Evolutionary conservation across 92 coral and sea anemone species (phyloP), one percentile per base, ranked within the genome.

Genomic region (Bergia sp.): DNA sequence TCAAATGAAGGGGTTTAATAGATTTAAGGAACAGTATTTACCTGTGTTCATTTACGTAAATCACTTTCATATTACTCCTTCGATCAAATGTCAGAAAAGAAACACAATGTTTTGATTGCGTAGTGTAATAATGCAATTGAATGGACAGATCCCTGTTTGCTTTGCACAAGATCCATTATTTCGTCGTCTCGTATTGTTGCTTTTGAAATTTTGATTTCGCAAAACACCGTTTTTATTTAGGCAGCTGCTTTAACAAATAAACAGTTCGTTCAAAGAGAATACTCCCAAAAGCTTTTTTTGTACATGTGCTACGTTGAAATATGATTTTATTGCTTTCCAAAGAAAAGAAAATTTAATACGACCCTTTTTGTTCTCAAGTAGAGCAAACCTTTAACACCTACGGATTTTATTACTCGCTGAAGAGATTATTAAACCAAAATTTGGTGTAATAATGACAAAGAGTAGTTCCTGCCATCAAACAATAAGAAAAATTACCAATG

Each of bases 71-170:
- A 71, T 49, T 84, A 69, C 87, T 3, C 65, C 21, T 53, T 44
- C 69, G 65, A 13, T 73, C 66, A 84, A 47, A 84, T 84, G 79
- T 84, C 87, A 84, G 61, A 50, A 71, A 71, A 69, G 78, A 71
- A 81, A 82, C 57, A 45, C 66, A 45, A 43, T 84, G 66, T 47
- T 84, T 41, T 84, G 11, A 67, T 84, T 84, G 65, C n/a, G 41
- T 47, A 44, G 37, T 84, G 75, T 72, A 67, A 69, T 43, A 69
- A 23, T 47, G 64, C 43, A 72, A 40, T 71, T 84, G 53, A 84
- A 29, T 45, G 43, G 87, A 71, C 87, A 84, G 79, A 72, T 45
- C 77, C 16, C 20, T 84, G 66, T 84, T 84, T 69, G 40, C 43
- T 84, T 47, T 44, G 66, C 36, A 36, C 77, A 65, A 71, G 42